These are phyloP conservation scores for Andrena bicolor DNA, from an alignment of 2,888 invertebrate species.

Conservation along the genomic window DNA sequence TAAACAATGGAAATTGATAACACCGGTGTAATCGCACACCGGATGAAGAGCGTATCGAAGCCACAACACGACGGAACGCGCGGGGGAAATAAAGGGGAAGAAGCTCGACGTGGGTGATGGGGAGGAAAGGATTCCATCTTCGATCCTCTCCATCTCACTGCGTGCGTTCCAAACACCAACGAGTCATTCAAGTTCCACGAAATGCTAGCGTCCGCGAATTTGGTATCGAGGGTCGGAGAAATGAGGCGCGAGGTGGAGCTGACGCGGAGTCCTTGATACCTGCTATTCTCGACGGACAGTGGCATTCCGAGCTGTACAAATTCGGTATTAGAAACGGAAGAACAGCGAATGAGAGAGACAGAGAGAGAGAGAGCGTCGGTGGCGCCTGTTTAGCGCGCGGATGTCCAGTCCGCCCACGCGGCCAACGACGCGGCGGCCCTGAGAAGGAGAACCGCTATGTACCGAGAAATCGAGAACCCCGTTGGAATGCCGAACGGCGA, in stretches of 20 bases:
- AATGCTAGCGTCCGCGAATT: background rate
- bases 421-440: slow-evolving; percentile 41
- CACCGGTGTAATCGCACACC: slow-evolving; percentile 78
- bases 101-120: slow-evolving; percentile 68
- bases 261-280: slow-evolving; percentile 4
- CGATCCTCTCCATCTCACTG: slow-evolving; percentile 18
- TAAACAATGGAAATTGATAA: slow-evolving; percentile 77
- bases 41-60: slow-evolving; percentile 78
- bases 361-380: slow-evolving; percentile 12
- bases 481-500: slow-evolving; percentile 50
- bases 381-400: slow-evolving; percentile 50
- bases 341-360: background rate
- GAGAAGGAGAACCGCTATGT: slow-evolving; percentile 65
- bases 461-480: slow-evolving; percentile 53
- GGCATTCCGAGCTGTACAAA: slow-evolving; percentile 8
- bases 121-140: slow-evolving; percentile 31
- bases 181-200: background rate
- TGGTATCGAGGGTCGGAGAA: background rate
- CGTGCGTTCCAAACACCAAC: no score
- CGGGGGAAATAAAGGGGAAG: slow-evolving; percentile 25
- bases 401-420: slow-evolving; percentile 57
- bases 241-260: background rate
- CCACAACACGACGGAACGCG: slow-evolving; percentile 76
- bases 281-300: background rate
- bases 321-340: slow-evolving; percentile 29